phyloP scores from a whole-genome alignment of 2,113 vertebrate species.

The Rhabdomys dilectus region DNA sequence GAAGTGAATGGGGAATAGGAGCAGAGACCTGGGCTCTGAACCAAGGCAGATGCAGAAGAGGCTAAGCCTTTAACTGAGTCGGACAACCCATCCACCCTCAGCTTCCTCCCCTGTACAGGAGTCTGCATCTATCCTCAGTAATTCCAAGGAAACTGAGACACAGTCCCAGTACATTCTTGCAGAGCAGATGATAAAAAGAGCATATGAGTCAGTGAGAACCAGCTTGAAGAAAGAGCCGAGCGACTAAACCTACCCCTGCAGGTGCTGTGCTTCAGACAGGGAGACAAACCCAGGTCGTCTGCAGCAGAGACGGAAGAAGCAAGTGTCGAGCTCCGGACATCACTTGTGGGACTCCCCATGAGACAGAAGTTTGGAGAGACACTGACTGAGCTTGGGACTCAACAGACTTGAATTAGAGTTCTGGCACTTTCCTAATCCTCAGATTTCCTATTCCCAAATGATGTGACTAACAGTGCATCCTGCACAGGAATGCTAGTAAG shows the following conservation, averaged over 20 bases:
- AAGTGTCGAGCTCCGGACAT: background rate
- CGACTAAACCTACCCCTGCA: background rate
- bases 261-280: background rate
- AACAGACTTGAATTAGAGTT: background rate
- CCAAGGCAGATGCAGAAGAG: background rate
- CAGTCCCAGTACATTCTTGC: background rate
- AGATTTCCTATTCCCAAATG: conserved; percentile 21
- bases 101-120: background rate
- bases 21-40: conserved; percentile 10
- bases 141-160: background rate
- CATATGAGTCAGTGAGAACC: background rate
- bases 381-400: background rate
- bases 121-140: background rate
- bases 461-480: background rate
- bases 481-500: background rate
- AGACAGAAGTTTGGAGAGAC: background rate
- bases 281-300: background rate
- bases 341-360: background rate
- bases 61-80: background rate
- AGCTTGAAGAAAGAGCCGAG: background rate
- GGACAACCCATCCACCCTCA: background rate
- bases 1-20: background rate
- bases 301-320: background rate
- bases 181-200: background rate
- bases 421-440: background rate